These are phyloP conservation scores for Candoia aspera DNA, from an alignment of 2,113 vertebrate species.

Conservation along the genomic window DNA sequence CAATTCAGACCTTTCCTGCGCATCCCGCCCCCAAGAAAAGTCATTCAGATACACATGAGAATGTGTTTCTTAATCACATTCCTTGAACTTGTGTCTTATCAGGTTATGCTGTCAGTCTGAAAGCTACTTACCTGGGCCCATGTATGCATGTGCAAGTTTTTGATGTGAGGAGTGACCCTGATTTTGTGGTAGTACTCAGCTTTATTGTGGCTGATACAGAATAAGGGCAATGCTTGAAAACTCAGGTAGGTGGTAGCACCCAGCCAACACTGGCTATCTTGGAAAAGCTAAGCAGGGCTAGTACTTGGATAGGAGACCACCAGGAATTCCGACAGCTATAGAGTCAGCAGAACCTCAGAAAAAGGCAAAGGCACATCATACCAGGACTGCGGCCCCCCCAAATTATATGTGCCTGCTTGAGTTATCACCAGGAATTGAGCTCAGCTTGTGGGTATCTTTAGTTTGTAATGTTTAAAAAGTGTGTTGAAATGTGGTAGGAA, in stretches of 20 bases:
- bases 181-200: not conserved
- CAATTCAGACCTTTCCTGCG: not conserved
- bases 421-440: not conserved
- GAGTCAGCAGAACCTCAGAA: not conserved
- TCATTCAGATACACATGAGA: no score
- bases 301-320: not conserved
- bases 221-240: not conserved
- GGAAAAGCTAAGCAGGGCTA: not conserved
- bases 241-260: not conserved
- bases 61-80: no score
- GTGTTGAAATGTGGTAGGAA: not conserved
- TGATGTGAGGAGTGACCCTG: not conserved
- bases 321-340: not conserved
- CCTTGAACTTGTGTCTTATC: no score
- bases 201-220: not conserved
- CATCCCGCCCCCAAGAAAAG: no score
- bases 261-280: not conserved
- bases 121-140: no score
- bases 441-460: not conserved
- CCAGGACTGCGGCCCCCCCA: not conserved
- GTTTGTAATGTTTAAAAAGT: not conserved
- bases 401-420: not conserved
- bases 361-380: not conserved
- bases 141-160: no score
- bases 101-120: no score